phyloP scores from a whole-genome alignment of 2,113 vertebrate species.

The Pterophyllum scalare region DNA sequence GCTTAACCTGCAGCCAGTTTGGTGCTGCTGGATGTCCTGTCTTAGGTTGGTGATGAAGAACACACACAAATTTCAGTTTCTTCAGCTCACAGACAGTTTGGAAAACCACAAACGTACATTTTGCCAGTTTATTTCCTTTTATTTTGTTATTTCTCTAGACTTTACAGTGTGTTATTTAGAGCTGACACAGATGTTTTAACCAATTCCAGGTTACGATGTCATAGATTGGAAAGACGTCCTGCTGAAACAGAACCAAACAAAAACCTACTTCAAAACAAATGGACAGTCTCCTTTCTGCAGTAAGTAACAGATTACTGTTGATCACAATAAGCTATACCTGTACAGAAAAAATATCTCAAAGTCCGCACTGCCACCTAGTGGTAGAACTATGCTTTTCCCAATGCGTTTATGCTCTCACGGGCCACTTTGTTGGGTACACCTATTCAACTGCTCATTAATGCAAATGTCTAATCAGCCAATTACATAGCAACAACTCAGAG shows the following conservation, averaged over 20 bases:
- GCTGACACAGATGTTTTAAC: slow-evolving; percentile 5
- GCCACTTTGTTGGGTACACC: not conserved
- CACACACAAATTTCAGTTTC: not conserved
- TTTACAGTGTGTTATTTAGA: not conserved
- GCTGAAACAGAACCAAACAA: slow-evolving; percentile 34
- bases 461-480: not conserved
- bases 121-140: not conserved
- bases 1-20: slow-evolving; percentile 82
- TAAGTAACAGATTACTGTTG: slow-evolving; percentile 61
- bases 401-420: not conserved
- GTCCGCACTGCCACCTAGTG: slow-evolving; percentile 3
- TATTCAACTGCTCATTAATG: not conserved
- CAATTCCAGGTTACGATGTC: slow-evolving; percentile 72
- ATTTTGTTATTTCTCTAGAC: not conserved
- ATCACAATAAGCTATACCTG: not conserved
- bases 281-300: slow-evolving; percentile 70
- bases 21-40: slow-evolving; percentile 83
- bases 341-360: too few relatives aligned
- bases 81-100: not conserved
- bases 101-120: not conserved
- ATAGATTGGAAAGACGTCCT: slow-evolving; percentile 69
- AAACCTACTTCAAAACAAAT: slow-evolving; percentile 76
- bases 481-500: not conserved
- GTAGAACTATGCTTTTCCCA: not conserved
- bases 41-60: slow-evolving; percentile 82